Evolutionary conservation across 2,888 invertebrate species (phyloP).

Genomic region (Hermodice carunculata): DNA sequence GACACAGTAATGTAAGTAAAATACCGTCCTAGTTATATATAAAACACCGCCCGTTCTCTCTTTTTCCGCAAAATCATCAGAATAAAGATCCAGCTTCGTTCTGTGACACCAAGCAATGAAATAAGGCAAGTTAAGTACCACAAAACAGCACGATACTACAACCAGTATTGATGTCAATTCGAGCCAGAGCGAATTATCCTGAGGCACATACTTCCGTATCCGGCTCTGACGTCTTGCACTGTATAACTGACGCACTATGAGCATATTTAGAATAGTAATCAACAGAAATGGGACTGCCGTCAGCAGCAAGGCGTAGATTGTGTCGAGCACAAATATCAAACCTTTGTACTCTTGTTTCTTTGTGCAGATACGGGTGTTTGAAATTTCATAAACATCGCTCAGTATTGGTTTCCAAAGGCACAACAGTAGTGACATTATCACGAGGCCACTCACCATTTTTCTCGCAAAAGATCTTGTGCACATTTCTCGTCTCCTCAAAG

Average conservation of each 20-base stretch:
- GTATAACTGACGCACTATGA: constrained; percentile 57
- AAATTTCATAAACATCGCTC: constrained; percentile 35
- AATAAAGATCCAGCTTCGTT: constrained; percentile 17
- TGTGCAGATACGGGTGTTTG: constrained; percentile 43
- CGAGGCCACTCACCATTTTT: constrained; percentile 48
- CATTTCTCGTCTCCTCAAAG: constrained; percentile 52
- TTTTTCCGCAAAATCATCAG: constrained; percentile 2
- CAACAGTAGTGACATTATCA: constrained; percentile 43
- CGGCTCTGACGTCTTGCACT: no score
- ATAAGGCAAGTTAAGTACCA: constrained; percentile 62
- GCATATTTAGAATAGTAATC: constrained; percentile 49
- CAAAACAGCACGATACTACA: constrained; percentile 62
- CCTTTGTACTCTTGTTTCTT: constrained; percentile 40
- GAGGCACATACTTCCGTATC: constrained; percentile 23
- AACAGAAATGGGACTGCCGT: constrained; percentile 32
- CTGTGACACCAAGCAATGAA: constrained; percentile 59
- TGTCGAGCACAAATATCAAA: constrained; percentile 57
- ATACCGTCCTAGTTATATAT: constrained; percentile 12
- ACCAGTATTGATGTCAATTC: constrained; percentile 64
- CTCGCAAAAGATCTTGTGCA: constrained; percentile 55
- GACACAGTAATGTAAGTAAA: constrained; percentile 55
- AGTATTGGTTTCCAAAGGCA: constrained; percentile 58
- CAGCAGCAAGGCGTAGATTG: constrained; percentile 51
- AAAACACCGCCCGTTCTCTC: constrained; percentile 7
- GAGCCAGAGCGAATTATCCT: constrained; percentile 23